Evolutionary conservation across 2,888 invertebrate genomes (phyloP), one percentile per base, ranked within the genome.

Genomic region (Meteorus colon): DNA sequence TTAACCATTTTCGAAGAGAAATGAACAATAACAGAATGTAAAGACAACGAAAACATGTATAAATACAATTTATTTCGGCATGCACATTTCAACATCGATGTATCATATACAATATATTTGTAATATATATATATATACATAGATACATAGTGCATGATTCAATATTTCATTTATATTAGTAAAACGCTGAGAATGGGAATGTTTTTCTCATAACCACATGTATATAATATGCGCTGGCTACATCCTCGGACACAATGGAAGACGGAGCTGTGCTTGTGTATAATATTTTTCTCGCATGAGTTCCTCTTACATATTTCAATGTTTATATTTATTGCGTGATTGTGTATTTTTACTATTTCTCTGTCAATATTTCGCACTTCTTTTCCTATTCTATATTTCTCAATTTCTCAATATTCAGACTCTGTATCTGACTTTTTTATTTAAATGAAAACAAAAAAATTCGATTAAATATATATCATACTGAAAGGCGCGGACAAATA

Each of bases 1-100:
- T 86, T 83, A 79, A 78, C 66, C 74, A 77, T 77, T 79, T 66
- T 73, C 34, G 71, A 74, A 66, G 62, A 75, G 71, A 73, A 24
- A 37, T 66, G 66, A 69, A 67, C 73, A 55, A 75, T 55, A 55
- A 62, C 72, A 63, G 37, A 73, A 41, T n/a, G n/a, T n/a, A n/a
- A 55, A n/a, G 19, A 8, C 19, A 55, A 55, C 55, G 19, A 8
- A 55, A 6, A 55, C 19, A 55, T 55, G 55, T 55, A 55, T 55
- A 55, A 19, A 19, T 55, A 55, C 48, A 55, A 8, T 55, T 55
- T 55, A 55, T 24, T 55, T 55, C 19, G 8, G 66, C 66, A 66
- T 45, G 41, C 19, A 66, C 41, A 37, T 41, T 12, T 66, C 27
- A 45, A 41, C 37, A 24, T 45, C 14, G 29, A 41, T 66, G 37